These are phyloP conservation scores for Lucinisca nassula DNA, from an alignment of 2,888 invertebrate genomes.

Conservation along the genomic window DNA sequence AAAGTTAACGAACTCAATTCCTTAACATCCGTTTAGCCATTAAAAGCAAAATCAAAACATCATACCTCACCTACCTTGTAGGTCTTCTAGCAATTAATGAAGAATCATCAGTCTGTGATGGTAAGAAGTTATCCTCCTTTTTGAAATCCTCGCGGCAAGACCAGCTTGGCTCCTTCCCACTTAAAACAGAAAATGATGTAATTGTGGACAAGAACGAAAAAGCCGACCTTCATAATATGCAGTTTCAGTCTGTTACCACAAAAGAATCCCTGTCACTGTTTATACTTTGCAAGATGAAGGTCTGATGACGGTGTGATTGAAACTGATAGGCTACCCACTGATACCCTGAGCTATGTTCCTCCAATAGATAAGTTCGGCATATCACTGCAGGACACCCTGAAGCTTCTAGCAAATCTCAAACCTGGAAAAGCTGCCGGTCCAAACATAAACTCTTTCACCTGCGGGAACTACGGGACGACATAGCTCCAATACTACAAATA, in stretches of 20 bases:
- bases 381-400: background rate
- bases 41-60: background rate
- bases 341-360: background rate
- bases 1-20: background rate
- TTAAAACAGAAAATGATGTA: background rate
- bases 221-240: background rate
- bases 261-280: background rate
- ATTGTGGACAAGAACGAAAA: background rate
- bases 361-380: background rate
- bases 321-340: background rate
- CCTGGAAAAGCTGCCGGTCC: slow-evolving; percentile 21
- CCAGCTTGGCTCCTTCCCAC: background rate
- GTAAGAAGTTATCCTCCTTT: background rate
- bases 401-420: slow-evolving; percentile 24
- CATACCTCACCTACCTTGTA: background rate
- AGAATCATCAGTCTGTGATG: background rate
- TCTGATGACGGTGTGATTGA: background rate
- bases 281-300: background rate
- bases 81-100: background rate
- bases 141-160: background rate
- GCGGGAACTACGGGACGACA: slow-evolving; percentile 7
- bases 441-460: slow-evolving; percentile 13
- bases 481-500: background rate
- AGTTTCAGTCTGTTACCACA: background rate
- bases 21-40: background rate